A percentile compares a stretch with the other conserved stretches of the same genome.
Evolutionary conservation across 2,888 invertebrate genomes (phyloP).

Genomic region (Ennomos quercinarius): DNA sequence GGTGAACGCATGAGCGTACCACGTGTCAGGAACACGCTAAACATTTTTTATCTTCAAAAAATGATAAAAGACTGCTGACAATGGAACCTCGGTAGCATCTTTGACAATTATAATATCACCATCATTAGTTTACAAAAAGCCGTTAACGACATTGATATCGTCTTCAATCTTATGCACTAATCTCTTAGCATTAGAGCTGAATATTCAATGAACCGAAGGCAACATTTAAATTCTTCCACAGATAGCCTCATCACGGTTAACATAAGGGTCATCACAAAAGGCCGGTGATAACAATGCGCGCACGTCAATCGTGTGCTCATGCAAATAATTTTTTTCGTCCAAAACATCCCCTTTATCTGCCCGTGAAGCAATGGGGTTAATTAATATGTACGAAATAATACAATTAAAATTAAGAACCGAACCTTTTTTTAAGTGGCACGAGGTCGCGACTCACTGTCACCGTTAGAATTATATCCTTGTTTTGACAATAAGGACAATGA

Average conservation of each 20-base stretch:
- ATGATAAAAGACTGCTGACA: conserved; percentile 83
- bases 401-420: conserved; percentile 78
- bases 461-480: conserved; percentile 78
- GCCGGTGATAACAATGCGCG: conserved; percentile 82
- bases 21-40: conserved; percentile 85
- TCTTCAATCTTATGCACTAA: conserved; percentile 54
- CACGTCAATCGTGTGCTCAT: conserved; percentile 85
- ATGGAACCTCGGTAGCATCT: conserved; percentile 83
- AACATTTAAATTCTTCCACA: conserved; percentile 57
- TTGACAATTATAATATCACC: conserved; percentile 84
- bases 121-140: conserved; percentile 52
- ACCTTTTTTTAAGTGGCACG: conserved; percentile 78
- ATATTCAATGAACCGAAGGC: conserved; percentile 51
- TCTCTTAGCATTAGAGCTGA: conserved; percentile 58
- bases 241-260: conserved; percentile 65
- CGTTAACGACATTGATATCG: conserved; percentile 56
- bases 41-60: conserved; percentile 84
- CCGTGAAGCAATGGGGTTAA: conserved; percentile 80
- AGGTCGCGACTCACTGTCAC: conserved; percentile 82
- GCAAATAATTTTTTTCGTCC: conserved; percentile 83
- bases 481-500: conserved; percentile 69
- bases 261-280: conserved; percentile 85
- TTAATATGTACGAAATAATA: conserved; percentile 83
- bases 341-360: conserved; percentile 83
- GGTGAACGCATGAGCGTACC: conserved; percentile 76